Base-by-base conservation (phyloP, 2,888 invertebrate species). In the Smittia aterrima region DNA sequence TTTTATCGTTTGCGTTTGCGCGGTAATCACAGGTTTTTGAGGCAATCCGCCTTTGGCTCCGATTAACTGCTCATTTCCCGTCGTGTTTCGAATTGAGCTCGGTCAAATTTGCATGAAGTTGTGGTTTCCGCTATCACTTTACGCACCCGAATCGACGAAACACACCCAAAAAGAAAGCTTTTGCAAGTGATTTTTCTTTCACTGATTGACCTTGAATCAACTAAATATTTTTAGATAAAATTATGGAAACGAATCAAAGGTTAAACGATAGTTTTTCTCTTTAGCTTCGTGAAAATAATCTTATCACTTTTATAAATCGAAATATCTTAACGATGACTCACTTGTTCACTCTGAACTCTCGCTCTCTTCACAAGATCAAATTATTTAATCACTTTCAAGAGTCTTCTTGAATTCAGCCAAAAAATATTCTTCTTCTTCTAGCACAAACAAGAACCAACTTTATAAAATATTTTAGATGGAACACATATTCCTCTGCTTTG, bases 181-280 rank as follows among this genome's bases (percentile, higher is more conserved):
- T 4, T 13, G 58, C 18, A 22, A 18, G 58, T 7, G 32, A 62
- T 72, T 38, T 22, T 72, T 38, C n/a, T 27, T 64, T 72, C 22
- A 22, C 58, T 25, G n/a, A 72, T 62, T 72, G 72, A 72, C 72
- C 72, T 72, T 72, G 72, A 72, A 72, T 53, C 24, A 72, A n/a
- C n/a, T n/a, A n/a, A 22, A 72, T 72, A 18, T 70, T 72, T 72
- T 72, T 64, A 13, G 25, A 25, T 6, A 22, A 6, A 4, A 6
- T 18, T 6, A 58, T 58, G 58, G 58, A 58, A 13, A 27, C 70
- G 25, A 68, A 13, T n/a, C 53, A 71, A 66, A 66, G 32, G 66
- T 58, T 22, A 11, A 7, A 22, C 13, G 13, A 22, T n/a, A 13
- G 16, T 22, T 58, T 38, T 22, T 13, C 58, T 58, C 58, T 58